These are phyloP conservation scores for Tinea trinotella DNA, from an alignment of 2,888 invertebrate genomes.

Conservation along the genomic window DNA sequence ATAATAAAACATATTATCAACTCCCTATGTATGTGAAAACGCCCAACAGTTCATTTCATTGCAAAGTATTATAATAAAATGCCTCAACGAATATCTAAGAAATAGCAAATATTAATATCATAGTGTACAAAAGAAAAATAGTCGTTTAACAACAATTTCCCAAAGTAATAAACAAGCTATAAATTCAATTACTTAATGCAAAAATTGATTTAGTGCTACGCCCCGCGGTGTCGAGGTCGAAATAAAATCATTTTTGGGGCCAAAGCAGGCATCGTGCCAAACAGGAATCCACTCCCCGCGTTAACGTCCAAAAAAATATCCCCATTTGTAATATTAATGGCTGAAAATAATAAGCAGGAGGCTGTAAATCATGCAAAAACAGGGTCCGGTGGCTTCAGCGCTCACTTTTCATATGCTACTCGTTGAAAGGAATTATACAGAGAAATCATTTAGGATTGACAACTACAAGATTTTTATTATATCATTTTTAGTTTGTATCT, in stretches of 20 bases:
- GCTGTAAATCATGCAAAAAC: constrained; percentile 43
- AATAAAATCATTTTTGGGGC: constrained; percentile 49
- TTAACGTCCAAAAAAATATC: constrained; percentile 36
- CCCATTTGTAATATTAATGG: constrained; percentile 63
- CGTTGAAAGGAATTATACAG: background rate
- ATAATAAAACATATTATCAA: too few relatives aligned
- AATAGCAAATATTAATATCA: background rate
- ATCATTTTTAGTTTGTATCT: too few relatives aligned
- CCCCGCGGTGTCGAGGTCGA: constrained; percentile 38
- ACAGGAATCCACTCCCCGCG: constrained; percentile 28
- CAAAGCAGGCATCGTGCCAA: constrained; percentile 51
- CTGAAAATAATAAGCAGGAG: constrained; percentile 57
- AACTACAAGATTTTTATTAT: too few relatives aligned
- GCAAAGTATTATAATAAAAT: background rate
- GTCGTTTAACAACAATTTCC: constrained; percentile 58
- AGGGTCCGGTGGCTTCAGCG: constrained; percentile 26
- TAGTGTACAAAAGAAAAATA: constrained; percentile 33
- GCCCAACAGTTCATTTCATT: too few relatives aligned
- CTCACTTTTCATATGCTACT: constrained; percentile 10
- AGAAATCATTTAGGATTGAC: too few relatives aligned
- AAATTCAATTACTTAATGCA: constrained; percentile 68
- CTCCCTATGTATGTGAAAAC: too few relatives aligned
- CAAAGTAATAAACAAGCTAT: constrained; percentile 61
- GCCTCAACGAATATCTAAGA: background rate
- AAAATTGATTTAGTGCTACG: constrained; percentile 56